Percentiles rank a stretch among this genome's conserved stretches.
phyloP scores from a whole-genome alignment of 2,113 vertebrate species.

The Zosterops lateralis region DNA sequence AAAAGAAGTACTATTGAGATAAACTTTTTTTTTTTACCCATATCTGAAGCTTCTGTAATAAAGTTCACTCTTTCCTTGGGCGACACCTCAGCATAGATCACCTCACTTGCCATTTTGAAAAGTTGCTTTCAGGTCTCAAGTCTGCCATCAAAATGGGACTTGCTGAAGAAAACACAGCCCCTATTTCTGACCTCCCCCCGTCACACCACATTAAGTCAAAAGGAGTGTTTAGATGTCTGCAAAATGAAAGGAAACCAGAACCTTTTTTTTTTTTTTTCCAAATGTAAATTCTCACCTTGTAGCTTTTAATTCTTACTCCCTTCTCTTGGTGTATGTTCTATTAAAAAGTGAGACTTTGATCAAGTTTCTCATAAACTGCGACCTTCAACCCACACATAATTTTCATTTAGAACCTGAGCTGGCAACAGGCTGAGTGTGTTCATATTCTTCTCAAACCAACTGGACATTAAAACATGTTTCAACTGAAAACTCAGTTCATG shows the following conservation, averaged over 20 bases:
- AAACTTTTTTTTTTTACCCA: background rate
- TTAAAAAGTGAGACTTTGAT: background rate
- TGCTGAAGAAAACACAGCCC: background rate
- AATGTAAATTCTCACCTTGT: background rate
- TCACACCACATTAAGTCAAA: background rate
- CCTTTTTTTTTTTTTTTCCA: background rate
- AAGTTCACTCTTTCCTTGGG: background rate
- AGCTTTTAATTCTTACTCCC: background rate
- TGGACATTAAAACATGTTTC: background rate
- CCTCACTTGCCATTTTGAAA: constrained; percentile 33
- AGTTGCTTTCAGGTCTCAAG: background rate
- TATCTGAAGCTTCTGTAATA: background rate
- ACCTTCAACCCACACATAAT: background rate
- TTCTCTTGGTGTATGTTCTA: background rate
- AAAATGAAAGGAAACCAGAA: constrained; percentile 33
- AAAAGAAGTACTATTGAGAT: background rate
- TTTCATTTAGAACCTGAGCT: background rate
- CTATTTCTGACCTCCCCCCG: background rate
- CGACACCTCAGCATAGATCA: background rate
- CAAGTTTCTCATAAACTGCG: background rate
- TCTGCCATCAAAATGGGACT: constrained; percentile 18
- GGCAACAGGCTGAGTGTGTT: no score
- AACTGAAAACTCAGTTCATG: background rate
- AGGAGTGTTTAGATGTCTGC: background rate
- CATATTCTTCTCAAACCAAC: background rate